Base-by-base conservation (phyloP, 2,797 vertebrate genomes). In the Halcyon chelicuti region DNA sequence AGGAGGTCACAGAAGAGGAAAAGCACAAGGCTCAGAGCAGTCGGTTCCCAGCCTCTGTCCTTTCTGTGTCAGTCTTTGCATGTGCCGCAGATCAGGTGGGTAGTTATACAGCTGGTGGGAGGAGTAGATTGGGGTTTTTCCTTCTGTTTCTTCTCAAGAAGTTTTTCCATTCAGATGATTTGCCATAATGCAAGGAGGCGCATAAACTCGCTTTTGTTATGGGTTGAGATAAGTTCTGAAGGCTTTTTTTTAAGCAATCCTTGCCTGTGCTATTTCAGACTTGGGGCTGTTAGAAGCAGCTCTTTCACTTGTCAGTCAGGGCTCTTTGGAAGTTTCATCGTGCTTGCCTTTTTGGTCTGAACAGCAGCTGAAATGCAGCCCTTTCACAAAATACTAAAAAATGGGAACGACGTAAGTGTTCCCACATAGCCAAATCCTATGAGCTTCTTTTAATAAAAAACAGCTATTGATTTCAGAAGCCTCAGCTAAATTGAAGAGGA, bases 41-140 rank as follows among this genome's bases (percentile, higher is more conserved):
- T 0, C 31, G 29, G 66, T 68, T 86, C 19, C 28, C 31, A 65
- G 0, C 3, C 62, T 40, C 11, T 74, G 21, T n/a, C 33, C 49
- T 54, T 72, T 61, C 68, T 58, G 5, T 60, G 25, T 12, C 60
- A 61, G n/a, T 15, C 22, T 47, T 55, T 55, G 55, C 2, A 11
- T 4, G 12, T 67, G 58, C 5, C n/a, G 25, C 10, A 29, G 11
- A 22, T 13, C n/a, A 60, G 39, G 25, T 13, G 35, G 39, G 37
- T 29, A 76, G 65, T 58, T 79, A 78, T 35, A 35, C 31, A 66
- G 4, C 8, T 73, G 7, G 26, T 37, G 52, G 20, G 25, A 44
- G 12, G 33, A 39, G 54, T 12, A 5, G 18, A 33, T 26, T 13
- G 0, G 4, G 2, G 1, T 1, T 7, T 79, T 76, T 28, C 3